Conservation (phyloP, 2,888 invertebrate genomes). For the Pseudeuparius sepicola region DNA sequence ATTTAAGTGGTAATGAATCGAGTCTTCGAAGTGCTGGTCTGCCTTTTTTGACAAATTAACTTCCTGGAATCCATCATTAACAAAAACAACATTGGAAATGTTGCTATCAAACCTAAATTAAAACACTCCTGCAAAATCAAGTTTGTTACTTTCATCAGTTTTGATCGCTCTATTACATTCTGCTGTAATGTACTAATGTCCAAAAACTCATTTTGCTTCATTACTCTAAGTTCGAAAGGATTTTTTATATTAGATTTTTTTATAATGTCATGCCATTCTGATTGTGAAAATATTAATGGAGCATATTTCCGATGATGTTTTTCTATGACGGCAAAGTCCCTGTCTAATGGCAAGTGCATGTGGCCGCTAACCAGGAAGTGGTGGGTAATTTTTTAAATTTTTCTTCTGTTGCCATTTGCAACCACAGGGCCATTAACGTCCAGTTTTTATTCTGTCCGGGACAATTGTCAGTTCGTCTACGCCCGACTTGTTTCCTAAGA, state of each 20-base stretch:
- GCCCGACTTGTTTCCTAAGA: too few relatives aligned
- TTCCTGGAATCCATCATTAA: slow-evolving; percentile 5
- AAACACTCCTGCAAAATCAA: slow-evolving; percentile 3
- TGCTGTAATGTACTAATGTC: slow-evolving; percentile 4
- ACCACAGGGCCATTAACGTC: slow-evolving; percentile 2
- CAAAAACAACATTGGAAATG: slow-evolving; percentile 6
- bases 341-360: slow-evolving; percentile 3
- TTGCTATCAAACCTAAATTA: slow-evolving; percentile 2
- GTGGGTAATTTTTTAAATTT: slow-evolving; percentile 4
- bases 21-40: slow-evolving; percentile 4
- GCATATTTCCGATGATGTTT: slow-evolving; percentile 7
- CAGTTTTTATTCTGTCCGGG: slow-evolving; percentile 1
- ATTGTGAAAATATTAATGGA: slow-evolving; percentile 3
- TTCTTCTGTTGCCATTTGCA: slow-evolving; percentile 4
- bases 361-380: slow-evolving; percentile 5
- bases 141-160: slow-evolving; percentile 1
- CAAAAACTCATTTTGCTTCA: neutral
- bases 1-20: slow-evolving; percentile 5
- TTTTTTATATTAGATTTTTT: slow-evolving; percentile 4
- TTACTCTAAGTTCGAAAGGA: neutral
- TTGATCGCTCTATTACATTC: too few relatives aligned
- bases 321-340: neutral
- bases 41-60: slow-evolving; percentile 7
- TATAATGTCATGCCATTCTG: slow-evolving; percentile 5
- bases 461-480: too few relatives aligned